Base-by-base conservation (phyloP, 2,113 vertebrate species). In the Baryphthengus martii region DNA sequence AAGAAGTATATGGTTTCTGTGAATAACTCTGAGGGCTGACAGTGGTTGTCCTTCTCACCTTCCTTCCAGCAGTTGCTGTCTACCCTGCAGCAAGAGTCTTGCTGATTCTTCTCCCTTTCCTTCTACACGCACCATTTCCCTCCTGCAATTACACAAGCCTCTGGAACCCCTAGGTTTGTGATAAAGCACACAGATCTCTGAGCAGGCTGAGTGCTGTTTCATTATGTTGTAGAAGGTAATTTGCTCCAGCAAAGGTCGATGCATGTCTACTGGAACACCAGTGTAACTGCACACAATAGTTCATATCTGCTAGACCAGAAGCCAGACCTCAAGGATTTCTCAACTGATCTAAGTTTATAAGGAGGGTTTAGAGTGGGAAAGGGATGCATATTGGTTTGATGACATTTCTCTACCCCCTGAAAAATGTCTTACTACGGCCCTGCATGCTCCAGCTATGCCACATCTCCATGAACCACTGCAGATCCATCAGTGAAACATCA, bases 261-360 rank as follows among this genome's bases (percentile, higher is more conserved):
- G 19, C 3, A 2, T 1, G 7, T 39, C 55, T 70, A 33, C 29
- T 45, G 44, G 29, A 75, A 55, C 17, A 21, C 25, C 42, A 11
- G 18, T 12, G 3, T 8, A 7, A 26, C 2, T 1, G 67, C 52
- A 19, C 7, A 7, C 3, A 10, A 6, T 26, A 8, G 31, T 81
- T 79, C 79, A 40, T 29, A 56, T 15, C 21, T 39, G 33, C 35
- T 52, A 50, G 6, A 10, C 29, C n/a, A 70, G 59, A 31, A 73
- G 35, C 29, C 37, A 26, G 45, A 58, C 17, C 10, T 49, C 42
- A 2, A 2, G 21, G 40, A 31, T 40, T 47, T 63, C 13, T 24
- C 10, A 5, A 10, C 7, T 33, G 28, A 23, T 29, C 47, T 7
- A 13, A 24, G 24, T 19, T 66, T 25, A 16, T 3, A 13, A 52